Evolutionary conservation across 2,797 vertebrate species (phyloP).

Genomic region (Neosalanx taihuensis): DNA sequence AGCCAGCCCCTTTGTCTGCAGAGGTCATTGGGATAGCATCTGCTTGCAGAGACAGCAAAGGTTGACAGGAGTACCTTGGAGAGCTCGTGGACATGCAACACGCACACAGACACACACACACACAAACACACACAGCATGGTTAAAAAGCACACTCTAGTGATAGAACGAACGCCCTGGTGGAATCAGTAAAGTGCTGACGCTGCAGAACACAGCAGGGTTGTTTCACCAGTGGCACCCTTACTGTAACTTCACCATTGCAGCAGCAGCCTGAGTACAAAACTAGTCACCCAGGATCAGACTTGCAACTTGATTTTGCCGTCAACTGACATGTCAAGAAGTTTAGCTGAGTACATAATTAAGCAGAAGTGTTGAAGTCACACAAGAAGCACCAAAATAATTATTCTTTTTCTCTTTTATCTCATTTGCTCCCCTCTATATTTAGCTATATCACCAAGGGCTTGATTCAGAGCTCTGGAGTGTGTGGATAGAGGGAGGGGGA

Average conservation of each 20-base stretch:
- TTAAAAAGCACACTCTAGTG: neutral
- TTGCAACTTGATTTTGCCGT: too few species aligned
- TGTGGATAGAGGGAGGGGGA: conserved; percentile 40
- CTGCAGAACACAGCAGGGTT: neutral
- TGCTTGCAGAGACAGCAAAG: conserved; percentile 10
- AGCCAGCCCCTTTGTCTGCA: conserved; percentile 31
- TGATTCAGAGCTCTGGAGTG: conserved; percentile 30
- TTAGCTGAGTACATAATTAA: too few species aligned
- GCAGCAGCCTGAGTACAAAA: too few species aligned
- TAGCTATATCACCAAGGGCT: conserved; percentile 54
- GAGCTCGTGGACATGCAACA: conserved; percentile 13
- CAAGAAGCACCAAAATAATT: too few species aligned
- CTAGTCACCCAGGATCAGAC: too few species aligned
- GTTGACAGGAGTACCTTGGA: neutral
- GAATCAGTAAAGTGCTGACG: neutral
- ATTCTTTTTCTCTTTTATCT: neutral
- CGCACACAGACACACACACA: conserved; percentile 12
- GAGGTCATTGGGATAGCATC: conserved; percentile 37
- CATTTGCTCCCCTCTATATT: conserved; percentile 42
- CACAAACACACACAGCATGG: conserved; percentile 6
- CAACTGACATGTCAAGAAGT: too few species aligned
- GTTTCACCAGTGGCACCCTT: neutral
- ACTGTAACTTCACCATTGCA: too few species aligned
- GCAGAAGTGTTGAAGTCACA: too few species aligned
- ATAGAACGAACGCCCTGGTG: neutral